phyloP scores from a whole-genome alignment of 2,113 vertebrate species.

The Eidolon helvum region DNA sequence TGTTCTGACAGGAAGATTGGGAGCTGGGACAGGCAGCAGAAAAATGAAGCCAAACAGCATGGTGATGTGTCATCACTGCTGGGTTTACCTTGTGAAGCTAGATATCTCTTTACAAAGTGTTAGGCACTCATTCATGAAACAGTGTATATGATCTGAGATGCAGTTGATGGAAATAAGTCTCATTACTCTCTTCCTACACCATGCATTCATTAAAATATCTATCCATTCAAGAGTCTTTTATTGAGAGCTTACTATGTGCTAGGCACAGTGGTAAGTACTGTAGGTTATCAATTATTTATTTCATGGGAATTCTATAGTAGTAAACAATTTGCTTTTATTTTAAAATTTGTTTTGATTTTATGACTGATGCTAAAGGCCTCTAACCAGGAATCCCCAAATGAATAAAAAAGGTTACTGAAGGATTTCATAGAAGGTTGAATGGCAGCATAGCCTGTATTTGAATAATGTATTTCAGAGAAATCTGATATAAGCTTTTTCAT shows the following conservation, averaged over 20 bases:
- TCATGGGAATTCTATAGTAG: not conserved
- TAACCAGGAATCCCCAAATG: not conserved
- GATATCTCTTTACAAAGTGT: constrained; percentile 2
- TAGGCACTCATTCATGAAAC: not conserved
- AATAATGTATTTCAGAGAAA: not conserved
- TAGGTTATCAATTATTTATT: not conserved
- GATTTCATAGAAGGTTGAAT: not conserved
- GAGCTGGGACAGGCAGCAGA: constrained; percentile 34
- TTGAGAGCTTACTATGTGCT: not conserved
- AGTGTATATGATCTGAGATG: not conserved
- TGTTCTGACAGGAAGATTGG: constrained; percentile 55
- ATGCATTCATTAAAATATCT: not conserved
- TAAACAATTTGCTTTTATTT: not conserved
- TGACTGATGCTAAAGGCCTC: constrained; percentile 2
- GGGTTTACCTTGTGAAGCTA: constrained; percentile 8
- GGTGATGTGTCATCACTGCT: constrained; percentile 33
- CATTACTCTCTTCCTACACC: not conserved
- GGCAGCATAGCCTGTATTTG: not conserved
- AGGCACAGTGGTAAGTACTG: not conserved
- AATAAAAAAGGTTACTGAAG: not conserved
- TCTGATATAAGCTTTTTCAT: not conserved
- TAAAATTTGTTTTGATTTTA: constrained; percentile 32
- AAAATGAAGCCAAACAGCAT: constrained; percentile 62
- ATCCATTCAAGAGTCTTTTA: not conserved
- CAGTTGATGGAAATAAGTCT: not conserved